Base-by-base conservation (phyloP, 1,140 invertebrate genomes). In the Medauroidea extradentata region DNA sequence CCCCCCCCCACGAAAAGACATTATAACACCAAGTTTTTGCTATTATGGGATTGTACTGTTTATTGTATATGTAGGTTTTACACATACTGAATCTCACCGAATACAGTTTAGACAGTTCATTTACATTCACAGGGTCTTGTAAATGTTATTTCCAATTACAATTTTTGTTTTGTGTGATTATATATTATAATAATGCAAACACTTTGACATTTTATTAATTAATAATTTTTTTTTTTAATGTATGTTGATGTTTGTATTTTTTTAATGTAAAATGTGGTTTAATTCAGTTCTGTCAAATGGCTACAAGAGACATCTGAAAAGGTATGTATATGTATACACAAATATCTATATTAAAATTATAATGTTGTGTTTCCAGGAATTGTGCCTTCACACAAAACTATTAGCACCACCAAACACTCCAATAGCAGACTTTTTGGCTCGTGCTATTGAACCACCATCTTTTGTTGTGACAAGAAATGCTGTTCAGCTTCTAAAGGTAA, bases 341-440 rank as follows among this genome's bases (percentile, higher is more conserved):
- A 7, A 21, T 50, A 24, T 16, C n/a, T 50, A n/a, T n/a, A 50
- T 50, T 8, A 49, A 1, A 21, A 3, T 14, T 2, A n/a, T n/a
- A 51, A 2, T 51, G 25, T 59, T 24, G 43, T 64, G 64, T 62
- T 72, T 71, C 53, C 65, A 93, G 76, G 94, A 98, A 70, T 75
- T 98, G n/a, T 98, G 94, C 71, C 80, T 99, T 0, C 89, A 92
- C 63, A 87, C 91, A 1, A 96, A 96, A 74, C 81, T 93, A 53
- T 77, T 96, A 21, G 87, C 93, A 7, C 84, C 89, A 0, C 78
- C 81, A 2, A 87, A 88, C 65, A 85, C 83, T 39, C 82, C 86
- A 5, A 93, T 97, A 61, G 85, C 87, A 39, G 86, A 90, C 68
- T 95, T 94, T 73, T 70, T 98, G 16, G 76, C 85, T 13, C 79